phyloP scores from a whole-genome alignment of 2,888 invertebrate genomes.

The Stramonita haemastoma region DNA sequence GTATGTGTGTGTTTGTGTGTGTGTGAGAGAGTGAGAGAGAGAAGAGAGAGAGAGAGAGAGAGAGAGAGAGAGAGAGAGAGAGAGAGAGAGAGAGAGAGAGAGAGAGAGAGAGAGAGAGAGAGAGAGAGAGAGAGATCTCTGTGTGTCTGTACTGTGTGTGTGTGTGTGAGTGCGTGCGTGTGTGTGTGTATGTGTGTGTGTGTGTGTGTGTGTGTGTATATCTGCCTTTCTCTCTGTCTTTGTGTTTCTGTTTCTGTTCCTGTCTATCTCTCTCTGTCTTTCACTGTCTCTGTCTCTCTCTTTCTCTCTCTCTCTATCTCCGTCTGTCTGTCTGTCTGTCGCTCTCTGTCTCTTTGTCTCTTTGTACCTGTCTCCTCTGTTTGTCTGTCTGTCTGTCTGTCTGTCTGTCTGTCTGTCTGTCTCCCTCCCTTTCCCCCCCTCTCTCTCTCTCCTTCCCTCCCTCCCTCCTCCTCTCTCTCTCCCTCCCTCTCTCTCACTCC shows the following conservation, averaged over 20 bases:
- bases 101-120: conserved; percentile 2
- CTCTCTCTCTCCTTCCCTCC: neutral
- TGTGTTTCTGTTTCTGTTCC: too few species aligned
- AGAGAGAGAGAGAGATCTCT: neutral
- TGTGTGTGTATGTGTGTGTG: neutral
- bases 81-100: conserved; percentile 31
- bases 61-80: conserved; percentile 25
- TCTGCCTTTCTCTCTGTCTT: neutral
- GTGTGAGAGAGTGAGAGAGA: neutral
- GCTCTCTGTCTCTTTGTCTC: too few species aligned
- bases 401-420: too few species aligned
- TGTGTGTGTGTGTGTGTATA: neutral
- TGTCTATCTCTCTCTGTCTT: too few species aligned
- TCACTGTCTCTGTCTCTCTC: too few species aligned
- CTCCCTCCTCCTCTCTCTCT: too few species aligned
- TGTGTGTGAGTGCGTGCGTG: neutral
- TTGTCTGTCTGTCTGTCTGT: too few species aligned
- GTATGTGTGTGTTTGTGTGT: neutral
- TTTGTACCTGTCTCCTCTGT: too few species aligned
- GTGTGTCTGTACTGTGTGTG: neutral
- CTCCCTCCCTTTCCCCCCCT: neutral
- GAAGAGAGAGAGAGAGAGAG: conserved; percentile 1
- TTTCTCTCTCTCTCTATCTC: too few species aligned
- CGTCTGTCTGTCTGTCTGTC: too few species aligned
- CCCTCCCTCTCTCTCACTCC: neutral